Evolutionary conservation across 1,140 invertebrate species (phyloP), one percentile per base, ranked within the genome.

Genomic region (Drosophila murphyi): DNA sequence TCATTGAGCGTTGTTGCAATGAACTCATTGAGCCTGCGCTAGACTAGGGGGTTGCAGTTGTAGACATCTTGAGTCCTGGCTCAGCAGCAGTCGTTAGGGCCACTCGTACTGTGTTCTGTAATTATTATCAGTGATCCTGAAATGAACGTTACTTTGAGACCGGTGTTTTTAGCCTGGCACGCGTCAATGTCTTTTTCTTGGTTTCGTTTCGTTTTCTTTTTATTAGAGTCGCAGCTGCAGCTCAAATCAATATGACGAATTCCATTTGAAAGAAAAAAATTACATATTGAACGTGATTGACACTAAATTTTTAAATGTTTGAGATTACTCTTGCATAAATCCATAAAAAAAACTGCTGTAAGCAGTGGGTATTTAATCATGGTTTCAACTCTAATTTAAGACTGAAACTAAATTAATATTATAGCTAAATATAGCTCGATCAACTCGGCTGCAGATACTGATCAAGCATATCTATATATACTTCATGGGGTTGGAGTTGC

Each of bases 61-160:
- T 50, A n/a, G 7, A 52, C 7, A 69, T 51, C 12, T 67, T 71
- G 78, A 75, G 71, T 35, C 48, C 63, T 61, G 70, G 48, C 80
- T 20, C 20, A 20, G 60, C 10, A 65, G 62, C 72, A 37, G 45
- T 47, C 52, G 57, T n/a, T 12, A 59, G 62, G 63, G 47, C 41
- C 61, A 28, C 54, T 48, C 59, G 39, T 74, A 56, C 76, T 85
- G 56, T 70, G 8, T 67, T 75, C 59, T 60, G 69, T 83, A 88
- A 88, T 89, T 83, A 72, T 76, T 88, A 88, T 88, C 85, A 77
- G 71, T 83, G 83, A 88, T 88, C 83, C 85, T 45, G 56, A 83
- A 88, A 88, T 64, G 64, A 67, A 78, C 85, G 85, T 88, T 88
- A 88, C 77, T 67, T 71, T 76, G 63, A 55, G 83, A 67, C 83